Evolutionary conservation across 2,888 invertebrate genomes (phyloP).

Genomic region (Ormia ochracea): DNA sequence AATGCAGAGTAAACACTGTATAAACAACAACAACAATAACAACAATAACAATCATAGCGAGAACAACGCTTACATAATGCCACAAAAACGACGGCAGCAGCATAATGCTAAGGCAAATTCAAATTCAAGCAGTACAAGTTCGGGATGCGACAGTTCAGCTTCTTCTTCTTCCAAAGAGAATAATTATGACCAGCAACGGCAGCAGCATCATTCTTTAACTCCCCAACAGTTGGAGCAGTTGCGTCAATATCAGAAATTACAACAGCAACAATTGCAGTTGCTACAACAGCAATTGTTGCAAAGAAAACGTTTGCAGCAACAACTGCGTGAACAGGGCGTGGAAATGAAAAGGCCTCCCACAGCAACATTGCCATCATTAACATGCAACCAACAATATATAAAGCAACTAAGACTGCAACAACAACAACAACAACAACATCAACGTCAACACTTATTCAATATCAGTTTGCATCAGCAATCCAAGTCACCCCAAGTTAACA

Average conservation of each 20-base stretch:
- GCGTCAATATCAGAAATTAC: slow-evolving; percentile 75
- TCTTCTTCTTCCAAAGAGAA: slow-evolving; percentile 72
- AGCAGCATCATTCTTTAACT: slow-evolving; percentile 66
- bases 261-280: slow-evolving; percentile 75
- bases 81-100: slow-evolving; percentile 59
- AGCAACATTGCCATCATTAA: slow-evolving; percentile 60
- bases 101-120: slow-evolving; percentile 53
- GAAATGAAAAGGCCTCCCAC: slow-evolving; percentile 41
- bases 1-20: slow-evolving; percentile 70
- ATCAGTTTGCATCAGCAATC: slow-evolving; percentile 45
- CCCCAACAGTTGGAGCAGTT: slow-evolving; percentile 82
- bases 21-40: slow-evolving; percentile 41
- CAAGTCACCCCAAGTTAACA: slow-evolving; percentile 49
- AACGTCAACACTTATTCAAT: slow-evolving; percentile 58
- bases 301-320: slow-evolving; percentile 76
- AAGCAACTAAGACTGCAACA: slow-evolving; percentile 67
- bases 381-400: slow-evolving; percentile 72
- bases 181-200: slow-evolving; percentile 65
- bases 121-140: slow-evolving; percentile 72
- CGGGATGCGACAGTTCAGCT: slow-evolving; percentile 72
- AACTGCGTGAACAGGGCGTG: slow-evolving; percentile 71
- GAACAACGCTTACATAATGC: slow-evolving; percentile 43
- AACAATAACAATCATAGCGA: slow-evolving; percentile 61
- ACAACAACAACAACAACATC: slow-evolving; percentile 58
- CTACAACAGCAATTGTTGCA: slow-evolving; percentile 75